phyloP scores from a whole-genome alignment of 1,140 invertebrate genomes.

The Drosophila pandora region DNA sequence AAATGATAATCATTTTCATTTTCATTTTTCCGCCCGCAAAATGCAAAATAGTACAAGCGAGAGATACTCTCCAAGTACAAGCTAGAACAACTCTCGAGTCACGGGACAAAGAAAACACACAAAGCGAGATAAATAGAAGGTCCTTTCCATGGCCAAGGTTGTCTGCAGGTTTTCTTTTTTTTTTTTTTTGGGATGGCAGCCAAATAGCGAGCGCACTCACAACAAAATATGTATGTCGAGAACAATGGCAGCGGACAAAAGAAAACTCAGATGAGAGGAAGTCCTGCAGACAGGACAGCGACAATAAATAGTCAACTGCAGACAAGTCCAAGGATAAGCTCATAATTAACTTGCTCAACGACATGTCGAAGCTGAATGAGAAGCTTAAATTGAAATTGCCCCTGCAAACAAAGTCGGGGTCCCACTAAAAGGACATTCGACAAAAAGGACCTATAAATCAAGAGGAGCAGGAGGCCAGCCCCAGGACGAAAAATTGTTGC shows the following conservation, averaged over 20 bases:
- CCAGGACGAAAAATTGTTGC: slow-evolving; percentile 60
- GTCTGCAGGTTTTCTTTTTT: slow-evolving; percentile 26
- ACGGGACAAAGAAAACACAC: slow-evolving; percentile 22
- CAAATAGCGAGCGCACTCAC: slow-evolving; percentile 31
- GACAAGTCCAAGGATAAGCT: slow-evolving; percentile 70
- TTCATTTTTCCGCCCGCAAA: slow-evolving; percentile 31
- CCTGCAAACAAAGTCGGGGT: slow-evolving; percentile 13
- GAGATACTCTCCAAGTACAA: background rate
- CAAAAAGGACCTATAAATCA: slow-evolving; percentile 42
- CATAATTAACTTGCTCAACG: slow-evolving; percentile 70
- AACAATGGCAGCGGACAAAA: slow-evolving; percentile 42
- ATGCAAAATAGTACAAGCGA: slow-evolving; percentile 46
- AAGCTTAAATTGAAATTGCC: slow-evolving; percentile 71
- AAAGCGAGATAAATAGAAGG: slow-evolving; percentile 37
- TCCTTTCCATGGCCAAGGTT: slow-evolving; percentile 50
- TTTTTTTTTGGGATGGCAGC: slow-evolving; percentile 19
- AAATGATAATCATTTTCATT: slow-evolving; percentile 73
- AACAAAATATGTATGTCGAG: slow-evolving; percentile 10
- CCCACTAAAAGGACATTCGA: slow-evolving; percentile 12
- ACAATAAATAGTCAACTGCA: slow-evolving; percentile 60
- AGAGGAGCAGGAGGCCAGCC: slow-evolving; percentile 8
- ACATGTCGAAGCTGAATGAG: slow-evolving; percentile 60
- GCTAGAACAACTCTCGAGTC: slow-evolving; percentile 24
- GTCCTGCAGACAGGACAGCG: slow-evolving; percentile 31
- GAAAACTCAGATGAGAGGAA: slow-evolving; percentile 24